phyloP scores from a whole-genome alignment of 2,113 vertebrate genomes.

The Melanotaenia duboulayi region DNA sequence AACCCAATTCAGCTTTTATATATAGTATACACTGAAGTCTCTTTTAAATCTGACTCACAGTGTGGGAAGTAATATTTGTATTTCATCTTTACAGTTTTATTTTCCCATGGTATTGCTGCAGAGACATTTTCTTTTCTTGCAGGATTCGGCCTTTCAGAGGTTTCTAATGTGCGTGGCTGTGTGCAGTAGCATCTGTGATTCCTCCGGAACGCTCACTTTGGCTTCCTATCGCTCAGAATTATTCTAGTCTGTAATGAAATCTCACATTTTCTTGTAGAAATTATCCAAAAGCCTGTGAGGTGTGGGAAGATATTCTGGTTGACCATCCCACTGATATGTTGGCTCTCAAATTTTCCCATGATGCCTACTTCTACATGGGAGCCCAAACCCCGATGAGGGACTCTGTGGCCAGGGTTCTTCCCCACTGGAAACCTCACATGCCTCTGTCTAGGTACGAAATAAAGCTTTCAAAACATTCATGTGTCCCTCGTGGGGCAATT shows the following conservation, averaged over 20 bases:
- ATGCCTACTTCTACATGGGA: slow-evolving; percentile 91
- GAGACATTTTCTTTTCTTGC: slow-evolving; percentile 4
- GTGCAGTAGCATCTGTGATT: slow-evolving; percentile 1
- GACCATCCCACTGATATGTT: slow-evolving; percentile 92
- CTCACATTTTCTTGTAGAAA: slow-evolving; percentile 76
- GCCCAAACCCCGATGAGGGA: slow-evolving; percentile 87
- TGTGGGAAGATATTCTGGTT: slow-evolving; percentile 91
- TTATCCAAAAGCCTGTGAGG: slow-evolving; percentile 83
- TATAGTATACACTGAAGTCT: background rate
- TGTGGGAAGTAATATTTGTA: slow-evolving; percentile 1
- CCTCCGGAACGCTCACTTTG: background rate
- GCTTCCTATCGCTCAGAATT: background rate
- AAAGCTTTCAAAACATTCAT: no score
- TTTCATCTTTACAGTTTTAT: slow-evolving; percentile 28
- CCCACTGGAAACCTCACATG: slow-evolving; percentile 87
- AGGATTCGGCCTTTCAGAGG: background rate
- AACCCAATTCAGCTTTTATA: background rate
- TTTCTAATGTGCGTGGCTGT: slow-evolving; percentile 15
- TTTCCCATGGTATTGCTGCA: slow-evolving; percentile 1
- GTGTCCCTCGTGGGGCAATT: background rate
- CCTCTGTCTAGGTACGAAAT: slow-evolving; percentile 88
- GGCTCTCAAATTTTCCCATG: slow-evolving; percentile 92
- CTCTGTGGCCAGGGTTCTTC: slow-evolving; percentile 89
- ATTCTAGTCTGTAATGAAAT: background rate
- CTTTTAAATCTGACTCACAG: slow-evolving; percentile 5